Evolutionary conservation across 2,797 vertebrate genomes (phyloP).

Genomic region (Muscicapa striata): DNA sequence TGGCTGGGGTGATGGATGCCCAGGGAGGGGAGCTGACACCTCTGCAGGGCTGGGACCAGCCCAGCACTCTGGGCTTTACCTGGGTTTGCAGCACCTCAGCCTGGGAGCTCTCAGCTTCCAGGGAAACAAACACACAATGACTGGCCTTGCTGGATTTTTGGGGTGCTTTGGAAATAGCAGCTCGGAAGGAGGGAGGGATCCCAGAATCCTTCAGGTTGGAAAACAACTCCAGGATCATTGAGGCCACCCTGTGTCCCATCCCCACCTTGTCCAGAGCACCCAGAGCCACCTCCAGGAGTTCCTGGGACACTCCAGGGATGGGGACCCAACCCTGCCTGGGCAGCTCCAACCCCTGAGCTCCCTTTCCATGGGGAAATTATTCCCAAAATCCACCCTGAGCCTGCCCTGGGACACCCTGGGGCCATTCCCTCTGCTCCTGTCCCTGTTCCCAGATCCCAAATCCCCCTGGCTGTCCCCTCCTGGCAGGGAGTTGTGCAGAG

Average conservation of each 20-base stretch:
- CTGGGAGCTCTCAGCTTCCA: background rate
- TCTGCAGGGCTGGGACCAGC: background rate
- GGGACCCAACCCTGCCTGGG: background rate
- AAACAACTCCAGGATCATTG: rapidly evolving
- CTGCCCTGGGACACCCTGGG: background rate
- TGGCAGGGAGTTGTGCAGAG: background rate
- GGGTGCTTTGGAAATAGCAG: background rate
- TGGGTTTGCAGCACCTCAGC: background rate
- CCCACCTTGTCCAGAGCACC: background rate
- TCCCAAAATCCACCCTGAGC: background rate
- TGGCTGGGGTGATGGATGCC: background rate
- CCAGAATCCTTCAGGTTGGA: background rate
- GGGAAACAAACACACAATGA: background rate
- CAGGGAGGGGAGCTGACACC: background rate
- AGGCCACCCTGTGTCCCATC: rapidly evolving
- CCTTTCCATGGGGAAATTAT: background rate
- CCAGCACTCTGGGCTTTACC: rapidly evolving
- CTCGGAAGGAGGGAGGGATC: background rate
- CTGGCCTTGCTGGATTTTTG: background rate
- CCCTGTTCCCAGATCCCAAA: background rate
- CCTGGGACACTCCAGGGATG: background rate
- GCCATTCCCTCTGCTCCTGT: background rate
- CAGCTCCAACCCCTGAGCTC: background rate
- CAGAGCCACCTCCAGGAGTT: background rate
- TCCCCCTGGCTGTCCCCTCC: background rate